These are phyloP conservation scores for Aproaerema taeniolella DNA, from an alignment of 2,888 invertebrate genomes.

Conservation along the genomic window DNA sequence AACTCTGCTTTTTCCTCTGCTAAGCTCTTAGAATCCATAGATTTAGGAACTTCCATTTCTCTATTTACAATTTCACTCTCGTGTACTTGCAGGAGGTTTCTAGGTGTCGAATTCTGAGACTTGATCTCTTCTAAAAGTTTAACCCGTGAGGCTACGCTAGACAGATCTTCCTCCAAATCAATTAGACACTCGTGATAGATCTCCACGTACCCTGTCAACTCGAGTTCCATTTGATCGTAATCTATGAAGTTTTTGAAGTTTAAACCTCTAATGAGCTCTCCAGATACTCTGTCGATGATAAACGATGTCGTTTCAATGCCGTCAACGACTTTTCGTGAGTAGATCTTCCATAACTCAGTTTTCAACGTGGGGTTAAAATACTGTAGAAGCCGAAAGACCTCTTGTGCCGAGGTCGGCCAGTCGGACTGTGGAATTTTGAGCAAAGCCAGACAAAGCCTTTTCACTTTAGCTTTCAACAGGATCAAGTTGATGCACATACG, in stretches of 20 bases:
- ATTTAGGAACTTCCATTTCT: constrained; percentile 12
- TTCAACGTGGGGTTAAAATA: constrained; percentile 60
- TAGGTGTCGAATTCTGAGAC: constrained; percentile 42
- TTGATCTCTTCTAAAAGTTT: constrained; percentile 50
- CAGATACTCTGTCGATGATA: constrained; percentile 54
- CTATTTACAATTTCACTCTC: constrained; percentile 14
- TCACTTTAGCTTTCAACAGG: constrained; percentile 50
- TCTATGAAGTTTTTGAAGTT: constrained; percentile 62
- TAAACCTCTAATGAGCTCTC: constrained; percentile 57
- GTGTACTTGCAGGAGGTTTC: constrained; percentile 14
- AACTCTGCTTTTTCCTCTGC: constrained; percentile 10
- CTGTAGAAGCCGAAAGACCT: constrained; percentile 59
- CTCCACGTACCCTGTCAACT: constrained; percentile 56
- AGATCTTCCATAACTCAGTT: constrained; percentile 54
- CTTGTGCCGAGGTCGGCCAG: constrained; percentile 55
- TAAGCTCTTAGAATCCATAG: constrained; percentile 6
- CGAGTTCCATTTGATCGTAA: constrained; percentile 61
- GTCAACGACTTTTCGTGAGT: constrained; percentile 44
- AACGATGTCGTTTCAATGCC: constrained; percentile 51
- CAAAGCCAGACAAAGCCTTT: constrained; percentile 53
- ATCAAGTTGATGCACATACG: constrained; percentile 53
- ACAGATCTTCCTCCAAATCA: constrained; percentile 49
- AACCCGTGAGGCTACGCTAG: constrained; percentile 55
- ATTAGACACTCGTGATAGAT: constrained; percentile 58
- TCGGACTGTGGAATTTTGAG: constrained; percentile 49